A percentile compares a stretch with the other conserved stretches of the same genome.
phyloP scores from a whole-genome alignment of 1,140 invertebrate genomes.

The Pseudoatta argentina region DNA sequence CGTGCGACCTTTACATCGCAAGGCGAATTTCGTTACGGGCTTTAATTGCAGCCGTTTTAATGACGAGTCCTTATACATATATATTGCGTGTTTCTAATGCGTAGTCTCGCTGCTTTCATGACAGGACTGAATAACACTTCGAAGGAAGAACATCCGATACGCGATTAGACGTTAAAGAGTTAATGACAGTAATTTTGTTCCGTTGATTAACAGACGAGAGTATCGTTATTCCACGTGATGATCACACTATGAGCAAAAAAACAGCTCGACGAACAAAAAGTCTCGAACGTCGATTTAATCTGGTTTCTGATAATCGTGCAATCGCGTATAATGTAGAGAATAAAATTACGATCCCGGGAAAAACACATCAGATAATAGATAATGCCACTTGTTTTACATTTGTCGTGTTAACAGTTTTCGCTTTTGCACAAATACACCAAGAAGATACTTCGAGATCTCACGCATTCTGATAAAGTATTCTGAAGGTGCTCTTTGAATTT shows the following conservation, averaged over 20 bases:
- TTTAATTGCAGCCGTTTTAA: constrained; percentile 74
- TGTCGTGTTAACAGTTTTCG: neutral
- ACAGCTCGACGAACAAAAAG: neutral
- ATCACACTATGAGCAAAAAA: neutral
- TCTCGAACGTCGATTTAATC: neutral
- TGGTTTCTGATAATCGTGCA: neutral
- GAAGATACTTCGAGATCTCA: neutral
- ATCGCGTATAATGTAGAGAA: neutral
- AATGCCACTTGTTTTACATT: neutral
- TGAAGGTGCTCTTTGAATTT: constrained; percentile 1
- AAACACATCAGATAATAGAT: neutral
- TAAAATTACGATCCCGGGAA: neutral
- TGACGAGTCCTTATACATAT: constrained; percentile 65
- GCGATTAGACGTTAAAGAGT: constrained; percentile 68
- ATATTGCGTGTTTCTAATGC: constrained; percentile 72
- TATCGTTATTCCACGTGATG: constrained; percentile 48
- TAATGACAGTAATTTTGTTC: constrained; percentile 71
- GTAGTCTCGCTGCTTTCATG: constrained; percentile 57
- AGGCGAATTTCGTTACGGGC: constrained; percentile 51
- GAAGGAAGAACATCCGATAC: constrained; percentile 46
- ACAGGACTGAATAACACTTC: constrained; percentile 64
- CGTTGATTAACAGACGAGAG: constrained; percentile 57
- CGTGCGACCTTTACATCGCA: constrained; percentile 59
- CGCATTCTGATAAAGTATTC: constrained; percentile 3
- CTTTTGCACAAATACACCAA: neutral